These are phyloP conservation scores for Malurus melanocephalus DNA, from an alignment of 2,113 vertebrate species.

Conservation along the genomic window DNA sequence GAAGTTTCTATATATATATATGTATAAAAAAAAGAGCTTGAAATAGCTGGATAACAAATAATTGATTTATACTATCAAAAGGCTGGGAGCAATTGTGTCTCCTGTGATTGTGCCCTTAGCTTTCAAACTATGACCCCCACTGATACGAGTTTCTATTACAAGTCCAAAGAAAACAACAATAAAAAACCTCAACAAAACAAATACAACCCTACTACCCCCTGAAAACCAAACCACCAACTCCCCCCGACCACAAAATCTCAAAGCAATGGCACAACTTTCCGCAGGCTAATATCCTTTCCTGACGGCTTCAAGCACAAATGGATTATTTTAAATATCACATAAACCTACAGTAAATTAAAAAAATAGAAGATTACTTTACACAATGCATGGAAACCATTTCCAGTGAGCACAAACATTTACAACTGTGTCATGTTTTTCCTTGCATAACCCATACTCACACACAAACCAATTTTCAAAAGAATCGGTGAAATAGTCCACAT, in stretches of 20 bases:
- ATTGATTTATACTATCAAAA: constrained; percentile 40
- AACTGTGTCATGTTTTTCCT: constrained; percentile 37
- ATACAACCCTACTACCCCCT: neutral
- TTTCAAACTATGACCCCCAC: constrained; percentile 18
- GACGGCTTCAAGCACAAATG: constrained; percentile 22
- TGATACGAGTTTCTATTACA: neutral
- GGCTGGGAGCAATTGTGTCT: neutral
- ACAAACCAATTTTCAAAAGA: constrained; percentile 52
- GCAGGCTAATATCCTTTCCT: constrained; percentile 6
- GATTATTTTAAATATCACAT: constrained; percentile 54
- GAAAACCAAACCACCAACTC: neutral
- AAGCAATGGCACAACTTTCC: constrained; percentile 12
- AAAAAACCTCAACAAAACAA: neutral
- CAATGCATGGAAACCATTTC: constrained; percentile 43
- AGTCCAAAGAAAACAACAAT: neutral
- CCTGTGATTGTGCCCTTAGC: constrained; percentile 8
- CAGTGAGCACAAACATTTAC: constrained; percentile 50
- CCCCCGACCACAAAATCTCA: neutral
- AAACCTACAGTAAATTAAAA: constrained; percentile 54
- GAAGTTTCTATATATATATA: constrained; percentile 16
- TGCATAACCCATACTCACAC: constrained; percentile 33
- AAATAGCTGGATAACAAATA: constrained; percentile 59
- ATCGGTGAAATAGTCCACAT: constrained; percentile 52
- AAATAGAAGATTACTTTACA: constrained; percentile 55
- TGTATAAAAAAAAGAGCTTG: neutral